phyloP scores from a whole-genome alignment of 2,113 vertebrate species.

The Lepisosteus oculatus region DNA sequence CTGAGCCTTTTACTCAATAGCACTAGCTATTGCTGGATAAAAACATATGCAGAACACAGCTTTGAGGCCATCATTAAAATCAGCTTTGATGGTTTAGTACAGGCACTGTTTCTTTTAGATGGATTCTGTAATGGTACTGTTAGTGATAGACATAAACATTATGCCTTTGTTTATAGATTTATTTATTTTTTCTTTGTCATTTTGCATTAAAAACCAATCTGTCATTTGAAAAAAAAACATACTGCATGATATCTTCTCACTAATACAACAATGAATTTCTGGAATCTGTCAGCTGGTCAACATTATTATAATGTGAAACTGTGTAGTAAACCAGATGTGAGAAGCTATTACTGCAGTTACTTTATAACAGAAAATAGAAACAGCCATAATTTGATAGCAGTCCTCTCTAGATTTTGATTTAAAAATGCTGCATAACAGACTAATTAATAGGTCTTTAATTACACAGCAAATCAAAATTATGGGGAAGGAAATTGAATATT shows the following conservation, averaged over 20 bases:
- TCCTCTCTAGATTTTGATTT: no score
- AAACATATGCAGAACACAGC: slow-evolving; percentile 12
- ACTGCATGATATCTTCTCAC: background rate
- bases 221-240: background rate
- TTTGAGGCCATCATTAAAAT: background rate
- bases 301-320: background rate
- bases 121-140: background rate
- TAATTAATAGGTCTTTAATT: no score
- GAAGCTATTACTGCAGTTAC: background rate
- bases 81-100: slow-evolving; percentile 11
- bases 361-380: background rate
- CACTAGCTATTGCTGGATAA: slow-evolving; percentile 6
- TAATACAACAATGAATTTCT: no score
- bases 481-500: no score
- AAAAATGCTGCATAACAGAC: no score
- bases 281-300: background rate
- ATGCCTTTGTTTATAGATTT: background rate
- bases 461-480: no score
- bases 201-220: background rate
- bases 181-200: background rate
- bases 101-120: background rate
- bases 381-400: no score
- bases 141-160: background rate
- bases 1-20: slow-evolving; percentile 18
- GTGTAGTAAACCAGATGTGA: background rate